Evolutionary conservation across 2,888 invertebrate genomes (phyloP), one percentile per base, ranked within the genome.

Genomic region (Ornithoptera alexandrae): DNA sequence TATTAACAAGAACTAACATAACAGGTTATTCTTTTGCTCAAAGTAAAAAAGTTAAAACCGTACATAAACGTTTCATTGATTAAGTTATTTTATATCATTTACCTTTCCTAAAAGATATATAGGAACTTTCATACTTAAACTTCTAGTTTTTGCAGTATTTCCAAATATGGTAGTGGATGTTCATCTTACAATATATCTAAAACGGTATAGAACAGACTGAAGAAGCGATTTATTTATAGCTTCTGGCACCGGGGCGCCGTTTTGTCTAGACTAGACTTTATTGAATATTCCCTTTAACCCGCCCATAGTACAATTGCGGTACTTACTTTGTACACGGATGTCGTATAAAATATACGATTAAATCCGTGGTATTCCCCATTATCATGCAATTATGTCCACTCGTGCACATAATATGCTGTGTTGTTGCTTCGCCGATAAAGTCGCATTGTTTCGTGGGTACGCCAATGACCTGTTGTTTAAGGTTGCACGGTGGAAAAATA

Each of bases 191-290:
- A 77, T 75, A 75, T 72, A 71, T 73, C 74, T 70, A 74, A 75
- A 67, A 75, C 72, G 76, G 76, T 81, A 81, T 81, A 80, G 76
- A 75, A 76, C 79, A 80, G 79, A 79, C 81, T 79, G 78, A 71
- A 77, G 76, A 78, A 76, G 67, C 72, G 50, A 65, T 70, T 80
- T 84, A 84, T 85, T 84, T 86, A 85, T 85, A 80, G 79, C 71
- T 62, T 75, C 75, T 77, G 75, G 77, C 76, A 76, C 69, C 74
- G 88, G 56, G 70, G 84, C 90, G 89, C 86, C 90, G 73, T 72
- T 70, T 73, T 76, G 90, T 86, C 88, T 88, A 84, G 86, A 82
- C 85, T 80, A 81, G 79, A 81, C 79, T 78, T 82, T 79, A 80
- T 81, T 75, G 76, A 79, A 77, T 79, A 78, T 80, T 81, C 80